Evolutionary conservation across 2,888 invertebrate genomes (phyloP).

Genomic region (Acholoe squamosa): DNA sequence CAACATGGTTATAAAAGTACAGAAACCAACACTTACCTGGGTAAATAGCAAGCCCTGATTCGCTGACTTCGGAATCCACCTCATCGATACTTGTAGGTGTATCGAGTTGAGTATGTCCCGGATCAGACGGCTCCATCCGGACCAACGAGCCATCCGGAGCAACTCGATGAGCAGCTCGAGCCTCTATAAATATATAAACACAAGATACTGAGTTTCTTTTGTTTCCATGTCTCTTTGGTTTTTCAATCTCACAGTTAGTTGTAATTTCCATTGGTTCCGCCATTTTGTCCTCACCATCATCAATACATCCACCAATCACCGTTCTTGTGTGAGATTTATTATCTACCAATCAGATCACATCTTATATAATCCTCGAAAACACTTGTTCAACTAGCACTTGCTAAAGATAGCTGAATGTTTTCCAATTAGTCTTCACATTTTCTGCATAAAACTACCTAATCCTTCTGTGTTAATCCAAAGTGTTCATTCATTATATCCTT

Average conservation of each 20-base stretch:
- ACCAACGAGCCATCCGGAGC: conserved; percentile 55
- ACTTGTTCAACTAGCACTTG: background rate
- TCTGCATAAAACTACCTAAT: no score
- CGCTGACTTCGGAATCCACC: background rate
- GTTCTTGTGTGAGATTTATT: background rate
- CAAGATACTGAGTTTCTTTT: background rate
- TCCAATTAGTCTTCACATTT: no score
- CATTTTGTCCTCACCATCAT: background rate
- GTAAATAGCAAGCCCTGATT: conserved; percentile 59
- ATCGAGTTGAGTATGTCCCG: background rate
- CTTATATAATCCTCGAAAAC: background rate
- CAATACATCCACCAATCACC: conserved; percentile 1
- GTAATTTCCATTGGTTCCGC: background rate
- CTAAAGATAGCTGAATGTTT: no score
- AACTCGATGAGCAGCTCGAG: conserved; percentile 46
- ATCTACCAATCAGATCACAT: background rate
- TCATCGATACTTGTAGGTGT: background rate
- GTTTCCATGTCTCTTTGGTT: background rate
- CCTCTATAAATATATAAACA: conserved; percentile 62
- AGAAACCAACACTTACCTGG: conserved; percentile 50
- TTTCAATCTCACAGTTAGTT: background rate
- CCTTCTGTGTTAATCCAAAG: no score
- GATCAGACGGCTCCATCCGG: conserved; percentile 6
- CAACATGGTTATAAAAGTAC: background rate
- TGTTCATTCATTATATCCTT: no score